Evolutionary conservation across 2,888 invertebrate genomes (phyloP), one percentile per base, ranked within the genome.

Genomic region (Ryuthela nishihirai): DNA sequence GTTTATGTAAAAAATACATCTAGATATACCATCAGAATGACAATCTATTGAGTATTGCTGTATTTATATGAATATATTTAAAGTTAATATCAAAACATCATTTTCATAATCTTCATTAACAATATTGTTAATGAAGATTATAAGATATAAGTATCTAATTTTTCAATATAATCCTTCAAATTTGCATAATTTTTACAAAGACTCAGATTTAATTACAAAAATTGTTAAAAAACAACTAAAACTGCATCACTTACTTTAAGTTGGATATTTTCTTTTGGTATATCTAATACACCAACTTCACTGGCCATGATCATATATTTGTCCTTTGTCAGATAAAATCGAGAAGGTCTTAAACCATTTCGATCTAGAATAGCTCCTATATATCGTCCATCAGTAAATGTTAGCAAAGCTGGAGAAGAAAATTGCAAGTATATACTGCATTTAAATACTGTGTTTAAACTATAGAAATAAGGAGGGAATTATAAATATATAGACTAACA

Each of bases 271-370:
- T 85, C 83, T 2, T 92, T 90, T 71, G 88, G 87, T 46, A 94
- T 85, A 67, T 81, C 79, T 43, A 77, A 75, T 45, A 99, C 98
- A 65, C 99, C 99, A 65, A 99, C 98, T 81, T 99, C 99, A 65
- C 97, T 97, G 59, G 98, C 95, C 95, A 99, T 97, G 71, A 99
- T 87, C 78, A 99, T 85, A 65, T 93, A 83, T 74, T 97, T 94
- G 77, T 97, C 94, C 73, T 87, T 90, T 69, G 97, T 92, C 69
- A 95, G 85, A 78, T 95, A 97, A 80, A 93, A 98, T 61, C 99
- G 84, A 21, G 98, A 97, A 45, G 99, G 99, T 61, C 99, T 83
- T 69, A 99, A 80, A 26, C 99, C 99, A 77, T 99, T 99, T 69
- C 83, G 74, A 72, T 83, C 83, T 56, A 83, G 71, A 64, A 83